A percentile compares a stretch with the other conserved stretches of the same genome.
phyloP scores from a whole-genome alignment of 2,888 invertebrate genomes.

The Chirona hameri region DNA sequence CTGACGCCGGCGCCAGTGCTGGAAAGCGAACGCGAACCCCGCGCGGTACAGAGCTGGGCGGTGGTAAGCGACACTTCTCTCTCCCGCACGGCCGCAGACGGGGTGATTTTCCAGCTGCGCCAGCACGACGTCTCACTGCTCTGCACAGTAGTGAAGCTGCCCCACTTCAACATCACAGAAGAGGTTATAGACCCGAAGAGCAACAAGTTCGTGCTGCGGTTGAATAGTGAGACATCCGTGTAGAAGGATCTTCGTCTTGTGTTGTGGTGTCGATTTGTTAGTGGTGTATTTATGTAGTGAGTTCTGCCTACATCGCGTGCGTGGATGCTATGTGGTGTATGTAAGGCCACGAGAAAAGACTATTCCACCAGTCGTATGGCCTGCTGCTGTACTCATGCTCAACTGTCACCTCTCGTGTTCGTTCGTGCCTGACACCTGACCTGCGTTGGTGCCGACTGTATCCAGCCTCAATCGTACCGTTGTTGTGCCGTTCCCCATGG shows the following conservation, averaged over 20 bases:
- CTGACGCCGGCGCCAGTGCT: conserved; percentile 78
- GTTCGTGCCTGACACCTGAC: too few relatives aligned
- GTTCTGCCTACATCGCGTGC: too few relatives aligned
- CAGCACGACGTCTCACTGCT: conserved; percentile 89
- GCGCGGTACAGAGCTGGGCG: conserved; percentile 66
- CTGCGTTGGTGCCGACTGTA: too few relatives aligned
- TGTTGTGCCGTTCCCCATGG: too few relatives aligned
- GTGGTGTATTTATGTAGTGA: not conserved
- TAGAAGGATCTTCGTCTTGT: conserved; percentile 46
- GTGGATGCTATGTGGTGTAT: too few relatives aligned
- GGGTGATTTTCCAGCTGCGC: conserved; percentile 82
- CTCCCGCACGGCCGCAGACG: conserved; percentile 77
- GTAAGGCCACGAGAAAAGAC: too few relatives aligned
- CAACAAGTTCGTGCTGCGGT: conserved; percentile 86
- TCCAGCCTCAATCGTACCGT: too few relatives aligned
- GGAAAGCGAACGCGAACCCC: conserved; percentile 49
- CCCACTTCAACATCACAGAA: conserved; percentile 91
- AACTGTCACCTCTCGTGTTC: too few relatives aligned
- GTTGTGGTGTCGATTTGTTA: too few relatives aligned
- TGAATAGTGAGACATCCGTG: conserved; percentile 96
- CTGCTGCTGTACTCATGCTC: too few relatives aligned
- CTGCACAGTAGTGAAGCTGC: conserved; percentile 80
- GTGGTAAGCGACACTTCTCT: conserved; percentile 79
- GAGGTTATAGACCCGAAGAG: conserved; percentile 94
- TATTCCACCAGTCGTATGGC: too few relatives aligned